Evolutionary conservation across 64 coral and sea anemone genomes (phyloP).

Genomic region (Cladopsammia gracilis): DNA sequence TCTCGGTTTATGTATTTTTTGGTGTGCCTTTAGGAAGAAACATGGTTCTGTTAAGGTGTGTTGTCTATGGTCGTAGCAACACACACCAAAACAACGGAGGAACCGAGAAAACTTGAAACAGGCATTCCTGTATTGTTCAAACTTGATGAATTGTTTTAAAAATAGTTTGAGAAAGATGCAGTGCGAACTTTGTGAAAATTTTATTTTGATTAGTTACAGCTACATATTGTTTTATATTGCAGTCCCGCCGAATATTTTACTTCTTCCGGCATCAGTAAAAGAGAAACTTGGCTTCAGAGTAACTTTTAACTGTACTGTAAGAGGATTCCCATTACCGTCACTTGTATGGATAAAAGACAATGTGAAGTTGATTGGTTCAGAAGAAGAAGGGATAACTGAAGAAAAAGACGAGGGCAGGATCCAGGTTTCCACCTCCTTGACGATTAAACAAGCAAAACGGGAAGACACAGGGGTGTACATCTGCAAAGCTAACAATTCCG

Average conservation of each 20-base stretch:
- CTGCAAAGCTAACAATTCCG: neutral
- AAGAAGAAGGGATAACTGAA: neutral
- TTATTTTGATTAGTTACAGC: too few species aligned
- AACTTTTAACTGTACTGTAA: conserved; percentile 10
- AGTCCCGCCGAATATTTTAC: conserved; percentile 3
- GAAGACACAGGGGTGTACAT: conserved; percentile 12
- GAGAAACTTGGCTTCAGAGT: neutral
- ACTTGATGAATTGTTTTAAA: too few species aligned
- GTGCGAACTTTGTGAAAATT: too few species aligned
- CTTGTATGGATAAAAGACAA: conserved; percentile 1
- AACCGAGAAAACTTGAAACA: too few species aligned
- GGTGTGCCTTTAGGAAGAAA: too few species aligned
- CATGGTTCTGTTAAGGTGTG: too few species aligned
- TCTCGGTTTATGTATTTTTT: too few species aligned
- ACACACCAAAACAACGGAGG: too few species aligned
- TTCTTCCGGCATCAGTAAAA: neutral
- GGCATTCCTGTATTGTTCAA: too few species aligned
- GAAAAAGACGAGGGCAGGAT: neutral
- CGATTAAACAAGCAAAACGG: neutral
- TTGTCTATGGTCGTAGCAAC: too few species aligned
- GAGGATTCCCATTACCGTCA: conserved; percentile 9
- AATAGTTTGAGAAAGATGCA: too few species aligned
- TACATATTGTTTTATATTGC: neutral
- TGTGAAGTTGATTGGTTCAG: neutral
- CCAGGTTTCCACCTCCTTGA: neutral